Evolutionary conservation across 2,888 invertebrate genomes (phyloP).

Genomic region (Germaria angustata): DNA sequence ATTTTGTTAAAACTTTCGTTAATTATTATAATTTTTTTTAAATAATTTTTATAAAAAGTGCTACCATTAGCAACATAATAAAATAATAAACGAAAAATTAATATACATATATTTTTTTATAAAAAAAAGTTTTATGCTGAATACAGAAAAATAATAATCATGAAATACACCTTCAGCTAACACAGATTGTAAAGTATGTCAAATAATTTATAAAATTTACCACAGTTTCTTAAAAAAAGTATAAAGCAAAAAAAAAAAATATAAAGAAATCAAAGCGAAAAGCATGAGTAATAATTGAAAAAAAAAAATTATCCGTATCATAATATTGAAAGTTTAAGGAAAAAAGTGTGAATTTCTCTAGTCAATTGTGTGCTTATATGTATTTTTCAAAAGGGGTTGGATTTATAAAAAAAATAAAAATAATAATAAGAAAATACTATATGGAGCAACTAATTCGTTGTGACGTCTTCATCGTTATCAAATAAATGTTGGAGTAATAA

Average conservation of each 20-base stretch:
- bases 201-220: slow-evolving; percentile 4
- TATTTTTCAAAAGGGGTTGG: slow-evolving; percentile 1
- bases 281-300: slow-evolving; percentile 38
- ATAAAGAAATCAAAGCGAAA: slow-evolving; percentile 25
- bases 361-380: not conserved
- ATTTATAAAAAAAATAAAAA: slow-evolving; percentile 11
- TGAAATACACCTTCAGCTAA: slow-evolving; percentile 48
- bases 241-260: not conserved
- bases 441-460: slow-evolving; percentile 23
- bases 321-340: not conserved
- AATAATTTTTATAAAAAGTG: slow-evolving; percentile 7
- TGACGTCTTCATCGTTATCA: slow-evolving; percentile 33
- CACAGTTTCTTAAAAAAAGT: not conserved
- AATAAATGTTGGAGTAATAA: too few species aligned
- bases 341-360: slow-evolving; percentile 30
- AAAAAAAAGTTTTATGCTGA: slow-evolving; percentile 39
- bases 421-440: slow-evolving; percentile 4
- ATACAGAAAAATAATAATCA: slow-evolving; percentile 49
- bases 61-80: not conserved
- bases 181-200: slow-evolving; percentile 33
- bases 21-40: slow-evolving; percentile 25
- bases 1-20: slow-evolving; percentile 3
- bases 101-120: slow-evolving; percentile 11
- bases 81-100: slow-evolving; percentile 5
- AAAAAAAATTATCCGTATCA: not conserved